Conservation (phyloP, 23 tunicate species). For the Halocynthia aurantium region DNA sequence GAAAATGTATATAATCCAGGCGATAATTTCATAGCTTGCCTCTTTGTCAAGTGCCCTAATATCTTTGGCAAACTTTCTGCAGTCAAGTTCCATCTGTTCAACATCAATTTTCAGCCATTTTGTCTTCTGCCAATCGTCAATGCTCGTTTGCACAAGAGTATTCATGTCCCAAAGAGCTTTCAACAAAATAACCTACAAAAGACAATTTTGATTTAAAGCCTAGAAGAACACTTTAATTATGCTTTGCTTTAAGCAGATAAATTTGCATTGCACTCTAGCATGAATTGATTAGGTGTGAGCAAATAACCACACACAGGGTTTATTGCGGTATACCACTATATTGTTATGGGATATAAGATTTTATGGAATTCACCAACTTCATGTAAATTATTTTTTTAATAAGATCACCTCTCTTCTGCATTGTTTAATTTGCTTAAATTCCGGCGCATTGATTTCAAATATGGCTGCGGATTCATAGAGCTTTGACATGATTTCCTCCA, state of each 20-base stretch:
- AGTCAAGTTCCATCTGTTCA: constrained; percentile 95
- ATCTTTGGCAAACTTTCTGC: constrained; percentile 96
- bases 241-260: neutral
- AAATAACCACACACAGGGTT: neutral
- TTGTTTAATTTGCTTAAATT: constrained; percentile 94
- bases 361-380: neutral
- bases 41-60: constrained; percentile 87
- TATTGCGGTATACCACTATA: no score
- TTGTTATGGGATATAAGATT: neutral
- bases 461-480: constrained; percentile 82
- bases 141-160: constrained; percentile 67
- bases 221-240: neutral
- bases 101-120: constrained; percentile 92
- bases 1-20: no score
- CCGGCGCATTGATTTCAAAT: constrained; percentile 95
- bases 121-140: constrained; percentile 92
- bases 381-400: no score
- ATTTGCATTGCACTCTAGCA: neutral
- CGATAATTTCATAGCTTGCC: constrained; percentile 4
- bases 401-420: constrained; percentile 70
- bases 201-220: no score
- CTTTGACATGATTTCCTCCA: constrained; percentile 86
- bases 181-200: constrained; percentile 63
- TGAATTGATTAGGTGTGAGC: neutral
- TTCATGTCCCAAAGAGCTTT: constrained; percentile 95